A percentile compares a stretch with the other conserved stretches of the same genome.
These are phyloP conservation scores for Gibbula magus DNA, from an alignment of 2,888 invertebrate genomes.

Conservation along the genomic window DNA sequence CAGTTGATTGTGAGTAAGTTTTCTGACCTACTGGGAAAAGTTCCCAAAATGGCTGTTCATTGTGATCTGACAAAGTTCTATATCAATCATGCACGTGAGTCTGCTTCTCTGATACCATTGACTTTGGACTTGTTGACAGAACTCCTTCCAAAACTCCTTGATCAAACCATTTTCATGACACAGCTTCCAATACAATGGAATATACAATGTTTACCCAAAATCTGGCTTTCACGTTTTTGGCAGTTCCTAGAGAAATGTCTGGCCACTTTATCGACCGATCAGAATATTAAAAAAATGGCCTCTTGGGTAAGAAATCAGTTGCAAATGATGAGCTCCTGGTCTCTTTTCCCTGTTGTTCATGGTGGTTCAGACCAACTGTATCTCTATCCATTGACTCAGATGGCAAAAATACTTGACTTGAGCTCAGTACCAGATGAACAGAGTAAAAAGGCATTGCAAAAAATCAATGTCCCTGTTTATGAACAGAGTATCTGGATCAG, in stretches of 20 bases:
- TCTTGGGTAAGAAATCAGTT: constrained; percentile 4
- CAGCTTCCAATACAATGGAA: not conserved
- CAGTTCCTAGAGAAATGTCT: not conserved
- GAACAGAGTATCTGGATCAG: not conserved
- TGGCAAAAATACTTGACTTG: not conserved
- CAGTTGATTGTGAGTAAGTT: constrained; percentile 18
- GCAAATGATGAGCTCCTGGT: constrained; percentile 5
- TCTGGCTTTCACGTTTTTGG: not conserved
- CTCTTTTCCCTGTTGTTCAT: constrained; percentile 3
- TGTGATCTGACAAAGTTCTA: not conserved
- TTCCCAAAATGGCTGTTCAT: not conserved
- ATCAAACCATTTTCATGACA: not conserved
- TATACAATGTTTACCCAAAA: not conserved
- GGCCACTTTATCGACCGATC: not conserved
- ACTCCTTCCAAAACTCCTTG: not conserved
- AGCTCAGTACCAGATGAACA: not conserved
- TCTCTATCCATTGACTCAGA: not conserved
- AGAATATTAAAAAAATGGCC: not conserved
- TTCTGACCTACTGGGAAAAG: not conserved
- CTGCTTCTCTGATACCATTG: not conserved
- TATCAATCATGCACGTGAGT: not conserved
- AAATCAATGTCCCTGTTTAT: not conserved
- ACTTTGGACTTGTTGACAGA: not conserved
- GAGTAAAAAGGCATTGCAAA: not conserved
- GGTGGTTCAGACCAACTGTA: not conserved